Percentiles rank a stretch among this genome's conserved stretches.
phyloP scores from a whole-genome alignment of 37 sponge, comb jelly and placozoan genomes.

The Diacarnus erythraeanus region DNA sequence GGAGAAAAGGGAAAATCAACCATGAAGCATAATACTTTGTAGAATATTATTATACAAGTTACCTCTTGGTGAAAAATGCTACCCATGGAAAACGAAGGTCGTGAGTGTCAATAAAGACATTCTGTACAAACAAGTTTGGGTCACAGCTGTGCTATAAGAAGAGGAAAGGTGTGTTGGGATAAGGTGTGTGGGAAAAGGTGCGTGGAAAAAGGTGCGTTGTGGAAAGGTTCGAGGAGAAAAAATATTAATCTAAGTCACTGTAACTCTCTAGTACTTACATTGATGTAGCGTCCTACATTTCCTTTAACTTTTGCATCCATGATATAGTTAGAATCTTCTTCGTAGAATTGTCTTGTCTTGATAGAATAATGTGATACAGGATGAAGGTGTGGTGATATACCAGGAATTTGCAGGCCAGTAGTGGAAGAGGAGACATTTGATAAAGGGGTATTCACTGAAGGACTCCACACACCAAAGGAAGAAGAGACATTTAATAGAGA shows the following conservation, averaged over 20 bases:
- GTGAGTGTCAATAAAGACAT: slow-evolving; percentile 91
- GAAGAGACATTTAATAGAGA: too few relatives aligned
- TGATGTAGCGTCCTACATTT: slow-evolving; percentile 86
- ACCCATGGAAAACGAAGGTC: slow-evolving; percentile 93
- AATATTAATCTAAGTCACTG: background rate
- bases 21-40: background rate
- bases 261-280: slow-evolving; percentile 48
- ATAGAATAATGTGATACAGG: background rate
- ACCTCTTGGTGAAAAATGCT: slow-evolving; percentile 84
- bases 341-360: slow-evolving; percentile 30
- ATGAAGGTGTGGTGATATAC: background rate
- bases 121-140: slow-evolving; percentile 94
- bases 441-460: too few relatives aligned
- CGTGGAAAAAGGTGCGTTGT: background rate
- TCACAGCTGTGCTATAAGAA: slow-evolving; percentile 82
- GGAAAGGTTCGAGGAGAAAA: background rate
- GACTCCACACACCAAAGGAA: too few relatives aligned
- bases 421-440: too few relatives aligned
- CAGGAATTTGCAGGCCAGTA: too few relatives aligned
- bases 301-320: slow-evolving; percentile 84
- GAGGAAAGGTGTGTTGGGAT: background rate
- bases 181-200: background rate
- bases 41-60: background rate
- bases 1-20: background rate
- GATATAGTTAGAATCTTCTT: slow-evolving; percentile 58